Evolutionary conservation across 2,797 vertebrate species (phyloP).

Genomic region (Botia kubotai): DNA sequence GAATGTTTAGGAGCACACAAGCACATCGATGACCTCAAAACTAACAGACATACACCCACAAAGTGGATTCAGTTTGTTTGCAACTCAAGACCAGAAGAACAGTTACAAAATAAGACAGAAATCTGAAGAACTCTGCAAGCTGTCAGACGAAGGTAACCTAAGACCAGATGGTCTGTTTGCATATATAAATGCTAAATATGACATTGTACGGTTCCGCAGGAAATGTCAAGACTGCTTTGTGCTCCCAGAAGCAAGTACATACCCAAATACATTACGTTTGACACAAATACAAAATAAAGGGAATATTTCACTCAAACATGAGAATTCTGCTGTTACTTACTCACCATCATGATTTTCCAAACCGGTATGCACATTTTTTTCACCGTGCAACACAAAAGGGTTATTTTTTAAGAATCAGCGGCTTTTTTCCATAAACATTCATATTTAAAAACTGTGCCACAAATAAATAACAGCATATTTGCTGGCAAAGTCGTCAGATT

Average conservation of each 20-base stretch:
- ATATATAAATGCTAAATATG: slow-evolving; percentile 31
- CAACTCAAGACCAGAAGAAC: not conserved
- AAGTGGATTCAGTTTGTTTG: not conserved
- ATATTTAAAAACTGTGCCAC: not conserved
- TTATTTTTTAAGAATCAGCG: not conserved
- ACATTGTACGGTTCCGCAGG: not conserved
- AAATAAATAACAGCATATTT: not conserved
- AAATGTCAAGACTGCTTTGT: not conserved
- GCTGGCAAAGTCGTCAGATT: not conserved
- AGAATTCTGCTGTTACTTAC: not conserved
- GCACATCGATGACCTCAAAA: no score
- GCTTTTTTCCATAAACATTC: not conserved
- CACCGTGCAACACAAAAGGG: not conserved
- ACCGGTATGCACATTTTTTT: not conserved
- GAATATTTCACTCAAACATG: not conserved
- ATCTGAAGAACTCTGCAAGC: not conserved
- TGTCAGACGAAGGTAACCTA: slow-evolving; percentile 32
- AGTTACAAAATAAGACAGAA: not conserved
- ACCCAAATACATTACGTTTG: not conserved
- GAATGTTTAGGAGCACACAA: no score
- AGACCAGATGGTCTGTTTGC: slow-evolving; percentile 19
- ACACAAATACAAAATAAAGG: not conserved
- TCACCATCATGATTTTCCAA: not conserved
- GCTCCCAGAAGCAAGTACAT: not conserved
- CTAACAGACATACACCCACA: no score